Conservation (phyloP, 2,113 vertebrate species). For the Sceloporus undulatus region DNA sequence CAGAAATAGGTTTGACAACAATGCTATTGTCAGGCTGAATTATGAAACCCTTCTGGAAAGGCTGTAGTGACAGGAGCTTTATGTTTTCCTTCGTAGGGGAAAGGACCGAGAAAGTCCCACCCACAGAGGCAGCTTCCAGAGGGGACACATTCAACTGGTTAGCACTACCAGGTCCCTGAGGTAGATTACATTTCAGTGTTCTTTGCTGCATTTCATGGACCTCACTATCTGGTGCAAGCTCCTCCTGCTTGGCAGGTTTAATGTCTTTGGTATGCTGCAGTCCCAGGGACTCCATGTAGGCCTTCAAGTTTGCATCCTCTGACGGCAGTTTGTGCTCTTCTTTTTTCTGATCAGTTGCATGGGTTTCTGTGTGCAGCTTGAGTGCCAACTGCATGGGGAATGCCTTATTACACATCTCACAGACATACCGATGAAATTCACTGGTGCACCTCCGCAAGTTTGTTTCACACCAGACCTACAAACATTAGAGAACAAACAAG, state of each 20-base stretch:
- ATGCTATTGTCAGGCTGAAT: slow-evolving; percentile 90
- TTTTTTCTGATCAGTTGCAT: slow-evolving; percentile 65
- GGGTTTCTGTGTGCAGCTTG: slow-evolving; percentile 85
- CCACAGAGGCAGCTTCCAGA: slow-evolving; percentile 82
- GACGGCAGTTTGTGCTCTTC: slow-evolving; percentile 68
- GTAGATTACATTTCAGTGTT: slow-evolving; percentile 87
- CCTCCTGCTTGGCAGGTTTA: slow-evolving; percentile 80
- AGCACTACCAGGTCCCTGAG: slow-evolving; percentile 87
- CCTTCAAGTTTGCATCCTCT: slow-evolving; percentile 79
- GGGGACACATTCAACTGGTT: slow-evolving; percentile 83
- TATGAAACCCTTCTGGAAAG: slow-evolving; percentile 92
- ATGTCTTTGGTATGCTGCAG: slow-evolving; percentile 88
- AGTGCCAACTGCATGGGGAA: slow-evolving; percentile 92
- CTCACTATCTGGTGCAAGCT: slow-evolving; percentile 84
- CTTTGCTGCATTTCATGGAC: slow-evolving; percentile 90
- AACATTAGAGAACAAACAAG: background rate
- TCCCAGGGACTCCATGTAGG: slow-evolving; percentile 89
- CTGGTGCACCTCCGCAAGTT: slow-evolving; percentile 94
- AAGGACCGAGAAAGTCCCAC: slow-evolving; percentile 84
- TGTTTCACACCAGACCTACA: slow-evolving; percentile 97
- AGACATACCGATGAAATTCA: slow-evolving; percentile 93
- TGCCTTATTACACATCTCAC: slow-evolving; percentile 92
- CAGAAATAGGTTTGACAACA: slow-evolving; percentile 83
- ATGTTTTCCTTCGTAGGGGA: slow-evolving; percentile 84
- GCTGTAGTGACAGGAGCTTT: slow-evolving; percentile 90